Evolutionary conservation across 2,797 vertebrate genomes (phyloP).

Genomic region (Peromyscus melanophrys): DNA sequence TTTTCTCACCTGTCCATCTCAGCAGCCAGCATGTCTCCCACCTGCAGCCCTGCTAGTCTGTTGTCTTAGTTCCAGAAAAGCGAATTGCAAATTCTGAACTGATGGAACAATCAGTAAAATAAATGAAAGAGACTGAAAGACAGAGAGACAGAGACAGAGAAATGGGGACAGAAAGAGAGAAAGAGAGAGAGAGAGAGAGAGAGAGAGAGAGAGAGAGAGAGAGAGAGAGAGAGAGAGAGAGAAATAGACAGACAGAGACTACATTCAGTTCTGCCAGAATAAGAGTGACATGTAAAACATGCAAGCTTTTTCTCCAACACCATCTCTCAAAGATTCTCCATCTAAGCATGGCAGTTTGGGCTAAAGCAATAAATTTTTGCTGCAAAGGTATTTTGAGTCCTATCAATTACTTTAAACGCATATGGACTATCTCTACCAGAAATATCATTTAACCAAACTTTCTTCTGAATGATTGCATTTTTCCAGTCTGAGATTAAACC

Average conservation of each 20-base stretch:
- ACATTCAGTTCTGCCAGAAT: conserved; percentile 13
- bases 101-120: conserved; percentile 18
- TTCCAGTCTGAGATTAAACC: conserved; percentile 66
- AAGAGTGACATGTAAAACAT: not conserved
- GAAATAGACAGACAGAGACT: not conserved
- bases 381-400: conserved; percentile 68
- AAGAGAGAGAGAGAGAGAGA: not conserved
- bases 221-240: not conserved
- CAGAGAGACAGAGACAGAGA: not conserved
- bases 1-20: not conserved
- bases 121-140: not conserved
- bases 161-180: not conserved
- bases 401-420: conserved; percentile 62
- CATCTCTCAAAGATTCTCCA: conserved; percentile 3
- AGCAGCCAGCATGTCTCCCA: not conserved
- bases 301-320: not conserved
- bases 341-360: conserved; percentile 17
- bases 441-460: conserved; percentile 53
- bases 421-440: conserved; percentile 29
- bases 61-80: not conserved
- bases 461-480: conserved; percentile 23
- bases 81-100: not conserved
- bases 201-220: not conserved
- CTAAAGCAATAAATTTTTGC: conserved; percentile 46
- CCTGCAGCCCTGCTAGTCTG: not conserved